A percentile compares a stretch with the other conserved stretches of the same genome.
Evolutionary conservation across 2,888 invertebrate species (phyloP).

Genomic region (Andrena haemorrhoa): DNA sequence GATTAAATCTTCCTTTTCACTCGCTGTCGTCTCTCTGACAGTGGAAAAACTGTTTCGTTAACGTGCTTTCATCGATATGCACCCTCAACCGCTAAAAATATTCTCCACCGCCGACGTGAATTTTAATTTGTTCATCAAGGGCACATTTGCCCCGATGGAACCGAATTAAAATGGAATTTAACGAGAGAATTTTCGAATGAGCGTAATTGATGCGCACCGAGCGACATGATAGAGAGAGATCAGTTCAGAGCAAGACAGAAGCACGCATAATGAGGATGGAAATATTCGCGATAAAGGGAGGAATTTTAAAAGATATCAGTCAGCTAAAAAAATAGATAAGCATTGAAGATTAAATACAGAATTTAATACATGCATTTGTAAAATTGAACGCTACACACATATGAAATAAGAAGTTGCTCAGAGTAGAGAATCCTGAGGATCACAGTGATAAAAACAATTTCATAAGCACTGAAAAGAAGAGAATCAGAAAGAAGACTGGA

Average conservation of each 20-base stretch:
- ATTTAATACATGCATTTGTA: no score
- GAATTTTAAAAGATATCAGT: no score
- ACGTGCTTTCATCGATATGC: conserved; percentile 1
- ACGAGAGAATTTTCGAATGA: not conserved
- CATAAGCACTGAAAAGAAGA: no score
- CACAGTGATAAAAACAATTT: no score
- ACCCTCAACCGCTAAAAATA: conserved; percentile 3
- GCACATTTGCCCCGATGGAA: not conserved
- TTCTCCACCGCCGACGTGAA: not conserved
- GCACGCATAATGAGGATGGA: no score
- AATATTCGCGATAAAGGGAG: not conserved
- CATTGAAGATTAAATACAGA: no score
- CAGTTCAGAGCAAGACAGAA: not conserved
- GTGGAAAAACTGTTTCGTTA: conserved; percentile 2
- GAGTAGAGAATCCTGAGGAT: no score
- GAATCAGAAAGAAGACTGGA: no score
- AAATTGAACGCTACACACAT: no score
- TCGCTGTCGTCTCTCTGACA: not conserved
- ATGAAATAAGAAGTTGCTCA: no score
- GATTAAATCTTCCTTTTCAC: conserved; percentile 39
- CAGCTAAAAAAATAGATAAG: no score
- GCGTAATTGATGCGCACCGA: not conserved
- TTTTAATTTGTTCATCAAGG: conserved; percentile 14
- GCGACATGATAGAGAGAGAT: not conserved
- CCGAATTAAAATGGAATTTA: conserved; percentile 12